Percentiles rank a stretch among this genome's conserved stretches.
phyloP scores from a whole-genome alignment of 2,797 vertebrate genomes.

The Helicolenus hilgendorfi region DNA sequence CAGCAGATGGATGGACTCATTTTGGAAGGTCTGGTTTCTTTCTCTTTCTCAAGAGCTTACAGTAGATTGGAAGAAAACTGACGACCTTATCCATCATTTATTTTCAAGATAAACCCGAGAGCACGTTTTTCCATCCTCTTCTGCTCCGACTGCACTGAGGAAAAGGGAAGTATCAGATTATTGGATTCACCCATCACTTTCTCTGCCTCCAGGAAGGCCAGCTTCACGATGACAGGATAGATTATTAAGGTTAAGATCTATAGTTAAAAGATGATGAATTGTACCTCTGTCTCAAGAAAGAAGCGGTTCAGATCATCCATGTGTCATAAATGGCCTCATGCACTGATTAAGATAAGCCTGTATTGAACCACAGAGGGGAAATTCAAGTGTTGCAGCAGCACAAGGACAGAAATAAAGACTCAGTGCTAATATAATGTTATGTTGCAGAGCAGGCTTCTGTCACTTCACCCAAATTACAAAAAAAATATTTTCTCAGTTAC shows the following conservation, averaged over 20 bases:
- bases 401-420: background rate
- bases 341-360: background rate
- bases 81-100: conserved; percentile 25
- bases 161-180: background rate
- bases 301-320: background rate
- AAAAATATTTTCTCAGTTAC: too few species aligned
- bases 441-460: too few species aligned
- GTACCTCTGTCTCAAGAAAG: background rate
- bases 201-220: background rate
- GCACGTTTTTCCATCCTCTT: background rate
- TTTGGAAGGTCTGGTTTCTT: background rate
- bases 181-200: conserved; percentile 8
- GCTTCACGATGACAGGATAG: background rate
- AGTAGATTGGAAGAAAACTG: conserved; percentile 12
- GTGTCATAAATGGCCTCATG: background rate
- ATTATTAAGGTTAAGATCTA: background rate
- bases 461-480: too few species aligned
- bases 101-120: background rate
- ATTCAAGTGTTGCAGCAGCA: too few species aligned
- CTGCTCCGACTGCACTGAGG: background rate
- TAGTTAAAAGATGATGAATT: conserved; percentile 11
- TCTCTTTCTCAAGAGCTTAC: background rate
- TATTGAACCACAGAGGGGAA: background rate
- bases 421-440: too few species aligned
- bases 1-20: conserved; percentile 49